Base-by-base conservation (phyloP, 2,113 vertebrate species). In the Xenopus laevis region DNA sequence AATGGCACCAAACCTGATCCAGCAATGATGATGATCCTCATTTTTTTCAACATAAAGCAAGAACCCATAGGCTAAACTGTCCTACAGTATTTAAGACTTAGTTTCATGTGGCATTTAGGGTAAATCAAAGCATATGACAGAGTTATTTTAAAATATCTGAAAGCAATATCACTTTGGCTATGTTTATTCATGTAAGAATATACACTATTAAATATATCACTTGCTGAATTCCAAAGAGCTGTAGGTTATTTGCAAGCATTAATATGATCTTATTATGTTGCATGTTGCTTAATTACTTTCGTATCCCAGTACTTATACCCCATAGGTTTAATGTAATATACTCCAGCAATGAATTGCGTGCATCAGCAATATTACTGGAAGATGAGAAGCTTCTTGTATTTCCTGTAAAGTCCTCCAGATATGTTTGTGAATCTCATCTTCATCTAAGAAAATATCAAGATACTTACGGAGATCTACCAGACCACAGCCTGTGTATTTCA, bases 371-470 rank as follows among this genome's bases (percentile, higher is more conserved):
- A 74, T 1, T 63, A 59, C 63, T 69, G 40, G 58, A 78, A 72
- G 59, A 27, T 59, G n/a, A 68, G 80, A 81, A n/a, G 10, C 65
- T 81, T 20, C 57, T 78, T 80, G 30, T 53, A 65, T 46, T 79
- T 64, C 11, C 20, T 57, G 0, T 30, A 59, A 52, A 33, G 23
- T 27, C 4, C 23, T 4, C 23, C 23, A 27, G 23, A 27, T 27
- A 27, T 27, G 23, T 27, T 27, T 27, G 23, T 27, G 23, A 27
- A 27, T 27, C 23, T 27, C 23, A 27, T 27, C 23, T 27, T 27
- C 23, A 27, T 27, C 23, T 27, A 27, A 27, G 23, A 4, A 27
- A 27, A 27, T 27, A 27, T 27, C 23, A 2, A 27, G 23, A 27
- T 27, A 27, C 23, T 27, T 27, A 27, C 1, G 23, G 23, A 27